These are phyloP conservation scores for Rhinoderma darwinii DNA, from an alignment of 2,113 vertebrate species.

Conservation along the genomic window DNA sequence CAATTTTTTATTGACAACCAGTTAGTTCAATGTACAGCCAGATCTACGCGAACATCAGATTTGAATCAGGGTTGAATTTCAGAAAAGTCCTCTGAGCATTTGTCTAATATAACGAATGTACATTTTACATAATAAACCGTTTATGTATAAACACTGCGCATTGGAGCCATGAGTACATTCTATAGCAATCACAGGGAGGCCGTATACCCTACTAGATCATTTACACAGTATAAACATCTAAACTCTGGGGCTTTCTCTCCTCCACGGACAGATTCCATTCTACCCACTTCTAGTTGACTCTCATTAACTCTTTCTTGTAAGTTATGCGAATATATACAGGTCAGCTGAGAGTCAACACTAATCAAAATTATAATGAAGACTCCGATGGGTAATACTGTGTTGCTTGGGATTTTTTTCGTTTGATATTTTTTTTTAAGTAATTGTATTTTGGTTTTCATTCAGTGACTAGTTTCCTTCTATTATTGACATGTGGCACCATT, in stretches of 20 bases:
- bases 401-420: not conserved
- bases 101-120: conserved; percentile 34
- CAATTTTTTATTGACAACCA: not conserved
- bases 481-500: no score
- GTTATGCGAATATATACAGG: conserved; percentile 1
- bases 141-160: conserved; percentile 37
- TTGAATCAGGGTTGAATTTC: conserved; percentile 43
- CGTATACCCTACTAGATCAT: not conserved
- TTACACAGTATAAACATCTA: conserved; percentile 16
- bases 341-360: not conserved
- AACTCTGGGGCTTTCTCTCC: not conserved
- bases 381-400: not conserved
- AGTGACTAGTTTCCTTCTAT: no score
- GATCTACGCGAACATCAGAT: not conserved
- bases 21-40: not conserved
- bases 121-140: conserved; percentile 49
- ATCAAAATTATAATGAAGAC: not conserved
- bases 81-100: conserved; percentile 26
- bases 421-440: not conserved
- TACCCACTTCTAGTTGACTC: not conserved
- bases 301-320: conserved; percentile 14
- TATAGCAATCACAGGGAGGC: conserved; percentile 11
- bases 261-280: not conserved
- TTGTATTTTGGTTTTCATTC: not conserved
- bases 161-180: conserved; percentile 5